Percentiles rank a stretch among this genome's conserved stretches.
Evolutionary conservation across 1,140 invertebrate species (phyloP).

Genomic region (Dinoponera quadriceps): DNA sequence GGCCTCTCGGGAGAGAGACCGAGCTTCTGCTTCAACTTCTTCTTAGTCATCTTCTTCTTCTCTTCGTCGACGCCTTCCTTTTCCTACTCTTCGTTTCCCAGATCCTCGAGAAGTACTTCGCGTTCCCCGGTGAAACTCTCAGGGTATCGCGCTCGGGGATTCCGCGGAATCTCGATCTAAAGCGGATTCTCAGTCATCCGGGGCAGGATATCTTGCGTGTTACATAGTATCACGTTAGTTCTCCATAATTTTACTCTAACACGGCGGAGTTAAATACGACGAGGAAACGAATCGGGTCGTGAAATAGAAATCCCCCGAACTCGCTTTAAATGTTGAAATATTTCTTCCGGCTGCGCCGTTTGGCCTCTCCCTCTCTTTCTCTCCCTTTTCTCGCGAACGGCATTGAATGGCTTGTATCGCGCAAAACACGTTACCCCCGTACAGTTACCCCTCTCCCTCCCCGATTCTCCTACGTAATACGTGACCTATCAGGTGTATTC

Average conservation of each 20-base stretch:
- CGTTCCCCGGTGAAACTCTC: not conserved
- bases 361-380: too few relatives aligned
- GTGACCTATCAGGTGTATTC: slow-evolving; percentile 24
- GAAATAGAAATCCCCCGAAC: not conserved
- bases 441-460: not conserved
- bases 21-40: not conserved
- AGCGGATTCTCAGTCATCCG: slow-evolving; percentile 11
- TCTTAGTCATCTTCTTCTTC: too few relatives aligned
- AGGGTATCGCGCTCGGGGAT: slow-evolving; percentile 3
- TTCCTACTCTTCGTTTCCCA: not conserved
- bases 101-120: slow-evolving; percentile 18
- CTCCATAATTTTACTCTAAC: not conserved
- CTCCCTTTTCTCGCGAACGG: not conserved
- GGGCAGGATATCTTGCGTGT: slow-evolving; percentile 11
- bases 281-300: not conserved
- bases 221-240: not conserved
- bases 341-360: not conserved
- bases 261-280: not conserved
- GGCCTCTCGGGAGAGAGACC: not conserved
- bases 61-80: too few relatives aligned
- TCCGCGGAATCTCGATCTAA: slow-evolving; percentile 20
- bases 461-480: slow-evolving; percentile 3
- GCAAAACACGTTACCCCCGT: slow-evolving; percentile 15
- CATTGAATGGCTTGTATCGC: slow-evolving; percentile 18
- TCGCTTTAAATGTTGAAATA: slow-evolving; percentile 13